Percentiles rank a stretch among this genome's conserved stretches.
phyloP scores from a whole-genome alignment of 2,113 vertebrate genomes.

The Hiodon alosoides region DNA sequence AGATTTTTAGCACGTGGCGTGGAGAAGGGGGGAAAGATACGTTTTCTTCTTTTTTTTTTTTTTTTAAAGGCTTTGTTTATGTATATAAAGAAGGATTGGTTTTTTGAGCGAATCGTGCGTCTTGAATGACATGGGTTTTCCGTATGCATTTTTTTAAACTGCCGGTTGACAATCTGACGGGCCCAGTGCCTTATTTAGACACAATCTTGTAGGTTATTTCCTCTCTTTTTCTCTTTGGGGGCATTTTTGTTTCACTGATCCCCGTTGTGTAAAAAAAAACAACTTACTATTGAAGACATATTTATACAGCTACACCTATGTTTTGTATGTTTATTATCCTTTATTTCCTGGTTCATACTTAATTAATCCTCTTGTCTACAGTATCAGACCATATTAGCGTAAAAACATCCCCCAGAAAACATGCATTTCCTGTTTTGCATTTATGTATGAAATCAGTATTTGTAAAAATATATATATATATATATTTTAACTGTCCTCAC shows the following conservation, averaged over 20 bases:
- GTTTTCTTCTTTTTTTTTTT: no score
- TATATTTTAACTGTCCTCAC: conserved; percentile 73
- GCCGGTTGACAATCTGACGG: conserved; percentile 65
- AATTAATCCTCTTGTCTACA: conserved; percentile 58
- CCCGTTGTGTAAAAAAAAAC: conserved; percentile 59
- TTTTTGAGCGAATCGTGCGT: neutral
- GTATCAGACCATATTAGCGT: conserved; percentile 62
- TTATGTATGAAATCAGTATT: conserved; percentile 79
- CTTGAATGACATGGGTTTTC: conserved; percentile 20
- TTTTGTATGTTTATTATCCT: conserved; percentile 58
- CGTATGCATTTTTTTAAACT: conserved; percentile 43
- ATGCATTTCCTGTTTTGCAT: conserved; percentile 82
- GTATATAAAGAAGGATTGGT: no score
- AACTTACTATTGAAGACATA: conserved; percentile 67
- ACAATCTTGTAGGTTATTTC: conserved; percentile 39
- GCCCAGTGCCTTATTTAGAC: conserved; percentile 36
- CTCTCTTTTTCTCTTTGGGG: conserved; percentile 52
- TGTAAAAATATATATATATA: conserved; percentile 55
- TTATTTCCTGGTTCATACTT: conserved; percentile 49
- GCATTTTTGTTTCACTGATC: conserved; percentile 34
- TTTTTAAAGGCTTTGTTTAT: no score
- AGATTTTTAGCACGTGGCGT: no score
- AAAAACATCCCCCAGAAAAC: conserved; percentile 38
- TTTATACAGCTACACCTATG: conserved; percentile 75
- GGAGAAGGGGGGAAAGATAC: no score